Conservation (phyloP, 2,113 vertebrate species). For the Bostrychus sinensis region DNA sequence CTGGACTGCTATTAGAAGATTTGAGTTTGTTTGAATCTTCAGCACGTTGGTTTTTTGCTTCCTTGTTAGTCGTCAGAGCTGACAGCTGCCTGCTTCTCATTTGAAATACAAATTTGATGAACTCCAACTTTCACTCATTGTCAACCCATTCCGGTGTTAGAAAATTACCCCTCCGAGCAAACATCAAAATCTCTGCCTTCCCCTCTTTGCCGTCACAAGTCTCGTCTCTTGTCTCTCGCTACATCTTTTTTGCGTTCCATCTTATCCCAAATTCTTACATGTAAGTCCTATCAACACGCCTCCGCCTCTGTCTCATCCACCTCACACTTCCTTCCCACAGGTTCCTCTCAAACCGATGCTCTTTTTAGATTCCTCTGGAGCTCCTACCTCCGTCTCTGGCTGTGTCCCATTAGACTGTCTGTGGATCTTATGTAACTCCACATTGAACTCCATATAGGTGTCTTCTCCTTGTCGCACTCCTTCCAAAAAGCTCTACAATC, state of each 20-base stretch:
- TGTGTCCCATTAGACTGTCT: slow-evolving; percentile 43
- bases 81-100: slow-evolving; percentile 5
- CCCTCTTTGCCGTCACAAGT: background rate
- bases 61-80: slow-evolving; percentile 10
- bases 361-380: slow-evolving; percentile 24
- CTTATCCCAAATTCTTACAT: slow-evolving; percentile 33
- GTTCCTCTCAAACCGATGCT: slow-evolving; percentile 43
- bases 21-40: background rate
- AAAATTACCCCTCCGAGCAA: background rate
- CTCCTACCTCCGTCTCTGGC: slow-evolving; percentile 32
- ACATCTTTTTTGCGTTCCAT: slow-evolving; percentile 7
- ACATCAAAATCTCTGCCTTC: slow-evolving; percentile 7
- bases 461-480: slow-evolving; percentile 28
- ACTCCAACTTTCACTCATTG: slow-evolving; percentile 10
- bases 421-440: slow-evolving; percentile 46
- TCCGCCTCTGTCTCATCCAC: slow-evolving; percentile 48
- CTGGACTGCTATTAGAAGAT: background rate
- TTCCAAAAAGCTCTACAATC: slow-evolving; percentile 25
- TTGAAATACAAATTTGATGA: slow-evolving; percentile 13
- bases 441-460: slow-evolving; percentile 39
- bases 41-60: background rate
- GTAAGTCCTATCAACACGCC: slow-evolving; percentile 38
- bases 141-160: slow-evolving; percentile 1
- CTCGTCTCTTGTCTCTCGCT: background rate
- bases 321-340: slow-evolving; percentile 32